A percentile compares a stretch with the other conserved stretches of the same genome.
These are phyloP conservation scores for Protobothrops mucrosquamatus DNA, from an alignment of 2,113 vertebrate genomes.

Conservation along the genomic window DNA sequence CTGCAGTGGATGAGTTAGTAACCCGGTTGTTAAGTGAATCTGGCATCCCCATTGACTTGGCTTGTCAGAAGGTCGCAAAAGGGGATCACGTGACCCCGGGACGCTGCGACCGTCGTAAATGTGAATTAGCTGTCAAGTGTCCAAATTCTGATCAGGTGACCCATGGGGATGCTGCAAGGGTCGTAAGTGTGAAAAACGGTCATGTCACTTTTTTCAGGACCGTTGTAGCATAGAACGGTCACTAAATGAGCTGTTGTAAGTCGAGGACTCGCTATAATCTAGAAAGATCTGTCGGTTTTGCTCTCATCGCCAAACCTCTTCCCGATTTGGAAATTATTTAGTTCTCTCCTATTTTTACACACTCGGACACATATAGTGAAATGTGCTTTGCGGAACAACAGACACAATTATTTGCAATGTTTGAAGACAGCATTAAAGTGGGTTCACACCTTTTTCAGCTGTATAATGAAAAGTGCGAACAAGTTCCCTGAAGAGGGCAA, in stretches of 20 bases:
- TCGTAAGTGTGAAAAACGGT: background rate
- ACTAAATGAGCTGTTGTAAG: background rate
- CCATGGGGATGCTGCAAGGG: no score
- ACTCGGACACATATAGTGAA: background rate
- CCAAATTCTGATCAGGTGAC: background rate
- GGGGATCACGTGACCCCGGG: no score
- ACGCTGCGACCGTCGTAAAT: background rate
- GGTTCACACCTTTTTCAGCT: background rate
- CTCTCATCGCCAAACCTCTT: background rate
- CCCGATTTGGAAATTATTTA: background rate
- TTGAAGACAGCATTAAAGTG: background rate
- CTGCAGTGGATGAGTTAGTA: no score
- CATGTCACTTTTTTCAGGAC: background rate
- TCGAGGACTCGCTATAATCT: background rate
- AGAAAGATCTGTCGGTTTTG: background rate
- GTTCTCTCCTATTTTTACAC: background rate
- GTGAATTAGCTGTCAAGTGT: background rate
- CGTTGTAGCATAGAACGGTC: background rate
- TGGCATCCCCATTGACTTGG: background rate
- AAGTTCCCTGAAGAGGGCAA: background rate
- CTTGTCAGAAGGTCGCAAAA: background rate
- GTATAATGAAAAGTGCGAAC: background rate
- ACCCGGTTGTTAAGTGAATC: background rate
- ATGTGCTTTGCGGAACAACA: background rate
- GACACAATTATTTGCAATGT: background rate